phyloP scores from a whole-genome alignment of 2,113 vertebrate genomes.

The Heptranchias perlo region DNA sequence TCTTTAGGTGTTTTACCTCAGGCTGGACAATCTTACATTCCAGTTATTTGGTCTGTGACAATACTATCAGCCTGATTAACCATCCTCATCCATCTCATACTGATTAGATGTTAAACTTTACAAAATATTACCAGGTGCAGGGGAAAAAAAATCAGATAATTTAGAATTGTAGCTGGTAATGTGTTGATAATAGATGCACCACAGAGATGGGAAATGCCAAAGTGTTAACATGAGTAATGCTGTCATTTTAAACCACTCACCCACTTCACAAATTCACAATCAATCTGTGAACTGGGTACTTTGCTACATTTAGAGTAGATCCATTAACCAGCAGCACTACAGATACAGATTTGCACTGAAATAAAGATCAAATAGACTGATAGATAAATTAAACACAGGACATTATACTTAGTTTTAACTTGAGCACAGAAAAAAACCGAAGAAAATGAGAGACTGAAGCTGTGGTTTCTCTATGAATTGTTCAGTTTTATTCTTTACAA shows the following conservation, averaged over 20 bases:
- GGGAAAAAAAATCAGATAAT: neutral
- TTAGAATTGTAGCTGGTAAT: neutral
- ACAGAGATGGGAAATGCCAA: neutral
- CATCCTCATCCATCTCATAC: neutral
- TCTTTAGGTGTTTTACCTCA: neutral
- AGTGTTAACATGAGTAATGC: neutral
- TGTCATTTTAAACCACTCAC: neutral
- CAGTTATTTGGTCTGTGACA: neutral
- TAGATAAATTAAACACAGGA: neutral
- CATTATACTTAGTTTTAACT: neutral
- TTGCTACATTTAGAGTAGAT: neutral
- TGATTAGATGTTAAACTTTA: neutral
- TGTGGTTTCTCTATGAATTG: neutral
- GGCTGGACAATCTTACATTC: neutral
- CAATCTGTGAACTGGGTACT: neutral
- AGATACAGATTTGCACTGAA: neutral
- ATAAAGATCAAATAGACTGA: neutral
- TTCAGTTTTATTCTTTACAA: neutral
- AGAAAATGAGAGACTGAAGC: neutral
- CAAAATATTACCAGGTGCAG: neutral
- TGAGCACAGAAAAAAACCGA: neutral
- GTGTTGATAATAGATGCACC: neutral
- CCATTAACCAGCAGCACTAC: neutral
- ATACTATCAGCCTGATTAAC: neutral
- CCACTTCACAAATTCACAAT: conserved; percentile 12